These are phyloP conservation scores for Jaculus jaculus DNA, from an alignment of 2,113 vertebrate genomes.

Conservation along the genomic window DNA sequence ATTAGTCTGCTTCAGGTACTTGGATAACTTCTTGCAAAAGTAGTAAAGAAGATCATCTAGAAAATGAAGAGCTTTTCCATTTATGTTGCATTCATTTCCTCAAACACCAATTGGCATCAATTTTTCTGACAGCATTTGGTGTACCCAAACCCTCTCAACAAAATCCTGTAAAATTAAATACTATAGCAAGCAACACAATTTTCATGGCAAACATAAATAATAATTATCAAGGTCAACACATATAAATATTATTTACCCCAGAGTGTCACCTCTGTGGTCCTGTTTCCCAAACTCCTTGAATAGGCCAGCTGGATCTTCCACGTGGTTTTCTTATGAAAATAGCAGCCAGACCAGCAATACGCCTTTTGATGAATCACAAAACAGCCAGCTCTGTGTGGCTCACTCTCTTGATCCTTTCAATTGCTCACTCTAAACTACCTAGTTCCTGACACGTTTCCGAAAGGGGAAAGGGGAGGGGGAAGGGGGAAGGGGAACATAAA, in stretches of 20 bases:
- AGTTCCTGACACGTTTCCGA: conserved; percentile 83
- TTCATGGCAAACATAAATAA: conserved; percentile 11
- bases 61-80: conserved; percentile 10
- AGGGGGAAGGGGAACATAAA: conserved; percentile 81
- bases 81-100: conserved; percentile 45
- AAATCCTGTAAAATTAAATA: conserved; percentile 48
- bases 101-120: not conserved
- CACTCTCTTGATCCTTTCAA: conserved; percentile 87
- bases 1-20: conserved; percentile 6
- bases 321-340: conserved; percentile 81
- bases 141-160: not conserved
- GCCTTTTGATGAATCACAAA: conserved; percentile 85
- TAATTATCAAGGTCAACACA: conserved; percentile 37
- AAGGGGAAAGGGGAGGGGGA: conserved; percentile 77
- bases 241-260: conserved; percentile 86
- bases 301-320: conserved; percentile 81
- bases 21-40: conserved; percentile 44
- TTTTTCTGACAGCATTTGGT: not conserved
- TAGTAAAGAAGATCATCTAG: not conserved
- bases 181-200: conserved; percentile 31
- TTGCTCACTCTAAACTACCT: conserved; percentile 92
- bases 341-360: conserved; percentile 81
- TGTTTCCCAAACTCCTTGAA: conserved; percentile 84
- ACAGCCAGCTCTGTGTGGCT: conserved; percentile 92
- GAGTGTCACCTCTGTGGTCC: conserved; percentile 95